Percentiles rank a stretch among this genome's conserved stretches.
Conservation (phyloP, 2,888 invertebrate species). For the Arge pagana region DNA sequence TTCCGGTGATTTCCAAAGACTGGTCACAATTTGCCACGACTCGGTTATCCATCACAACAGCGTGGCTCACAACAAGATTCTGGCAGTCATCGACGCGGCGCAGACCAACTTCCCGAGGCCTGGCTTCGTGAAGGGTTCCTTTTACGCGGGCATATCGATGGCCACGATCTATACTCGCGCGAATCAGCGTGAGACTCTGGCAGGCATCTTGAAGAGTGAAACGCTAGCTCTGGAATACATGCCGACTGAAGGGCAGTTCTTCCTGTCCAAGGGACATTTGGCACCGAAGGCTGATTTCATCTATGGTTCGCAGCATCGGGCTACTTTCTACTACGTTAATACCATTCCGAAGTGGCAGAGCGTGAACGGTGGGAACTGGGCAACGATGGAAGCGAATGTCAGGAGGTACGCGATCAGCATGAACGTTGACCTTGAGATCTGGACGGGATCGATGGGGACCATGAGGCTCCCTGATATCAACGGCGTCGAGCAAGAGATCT, state of each 20-base stretch:
- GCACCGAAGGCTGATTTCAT: constrained; percentile 62
- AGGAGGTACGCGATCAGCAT: constrained; percentile 41
- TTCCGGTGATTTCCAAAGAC: constrained; percentile 56
- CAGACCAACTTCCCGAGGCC: constrained; percentile 61
- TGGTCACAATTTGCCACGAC: constrained; percentile 64
- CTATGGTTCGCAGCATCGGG: constrained; percentile 60
- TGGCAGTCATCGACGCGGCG: constrained; percentile 58
- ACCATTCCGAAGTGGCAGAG: constrained; percentile 61
- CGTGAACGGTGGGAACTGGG: constrained; percentile 59
- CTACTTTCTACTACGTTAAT: constrained; percentile 63
- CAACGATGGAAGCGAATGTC: constrained; percentile 48
- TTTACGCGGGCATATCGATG: constrained; percentile 57
- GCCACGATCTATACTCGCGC: constrained; percentile 44
- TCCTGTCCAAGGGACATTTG: constrained; percentile 61
- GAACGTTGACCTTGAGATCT: constrained; percentile 48
- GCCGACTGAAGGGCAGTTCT: constrained; percentile 33
- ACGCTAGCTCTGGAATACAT: constrained; percentile 42
- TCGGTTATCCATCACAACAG: constrained; percentile 59
- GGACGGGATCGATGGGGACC: constrained; percentile 49
- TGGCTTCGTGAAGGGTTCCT: constrained; percentile 59
- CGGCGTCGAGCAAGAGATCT: constrained; percentile 37
- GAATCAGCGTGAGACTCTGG: constrained; percentile 35
- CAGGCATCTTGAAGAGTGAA: constrained; percentile 37
- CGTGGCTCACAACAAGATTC: constrained; percentile 62
- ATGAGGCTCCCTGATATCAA: constrained; percentile 42